A percentile compares a stretch with the other conserved stretches of the same genome.
Conservation (phyloP, 2,113 vertebrate genomes). For the Hippocampus barbouri region DNA sequence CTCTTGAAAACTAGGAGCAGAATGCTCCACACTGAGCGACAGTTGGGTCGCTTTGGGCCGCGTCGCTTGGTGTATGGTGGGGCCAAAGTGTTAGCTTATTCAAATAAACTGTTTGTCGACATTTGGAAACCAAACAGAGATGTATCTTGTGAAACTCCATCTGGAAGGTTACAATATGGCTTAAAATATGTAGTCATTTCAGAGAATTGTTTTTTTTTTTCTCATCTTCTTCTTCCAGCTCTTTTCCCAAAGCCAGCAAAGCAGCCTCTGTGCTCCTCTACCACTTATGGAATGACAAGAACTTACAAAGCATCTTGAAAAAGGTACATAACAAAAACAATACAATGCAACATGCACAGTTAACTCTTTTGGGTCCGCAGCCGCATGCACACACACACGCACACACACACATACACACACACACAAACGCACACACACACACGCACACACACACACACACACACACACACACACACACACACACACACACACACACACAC, state of each 20-base stretch:
- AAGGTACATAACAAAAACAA: constrained; percentile 72
- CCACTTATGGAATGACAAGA: constrained; percentile 84
- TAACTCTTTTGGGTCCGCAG: neutral
- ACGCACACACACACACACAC: neutral
- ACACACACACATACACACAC: neutral
- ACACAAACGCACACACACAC: too few relatives aligned
- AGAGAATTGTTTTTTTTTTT: neutral
- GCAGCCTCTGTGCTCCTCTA: constrained; percentile 82
- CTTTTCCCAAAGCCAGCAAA: constrained; percentile 70
- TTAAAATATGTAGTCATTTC: neutral
- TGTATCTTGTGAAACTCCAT: neutral
- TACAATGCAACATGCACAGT: neutral
- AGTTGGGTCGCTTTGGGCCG: neutral
- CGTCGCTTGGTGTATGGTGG: too few relatives aligned
- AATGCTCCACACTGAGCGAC: too few relatives aligned
- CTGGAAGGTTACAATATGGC: neutral
- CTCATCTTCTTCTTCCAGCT: constrained; percentile 26
- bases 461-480: neutral
- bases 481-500: neutral
- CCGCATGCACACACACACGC: neutral
- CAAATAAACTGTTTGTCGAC: too few relatives aligned
- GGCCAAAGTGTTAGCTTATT: too few relatives aligned
- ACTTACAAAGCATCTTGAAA: constrained; percentile 77
- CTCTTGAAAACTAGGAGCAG: neutral
- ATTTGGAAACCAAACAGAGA: too few relatives aligned